Conservation (phyloP, 2,888 invertebrate genomes). For the Lumbricus terrestris region DNA sequence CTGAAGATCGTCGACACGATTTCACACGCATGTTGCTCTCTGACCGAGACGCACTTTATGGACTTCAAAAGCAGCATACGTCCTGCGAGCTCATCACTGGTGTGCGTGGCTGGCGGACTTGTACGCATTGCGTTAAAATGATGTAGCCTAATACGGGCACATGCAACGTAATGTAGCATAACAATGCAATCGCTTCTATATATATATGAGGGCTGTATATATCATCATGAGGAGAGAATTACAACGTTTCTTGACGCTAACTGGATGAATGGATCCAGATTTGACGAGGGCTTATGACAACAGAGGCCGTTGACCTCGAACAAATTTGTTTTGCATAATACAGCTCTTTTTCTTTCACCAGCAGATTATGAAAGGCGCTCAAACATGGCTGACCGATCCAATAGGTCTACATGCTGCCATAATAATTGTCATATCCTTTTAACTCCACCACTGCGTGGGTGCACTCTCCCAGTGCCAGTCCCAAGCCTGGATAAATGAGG, state of each 20-base stretch:
- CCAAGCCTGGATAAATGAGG: too few species aligned
- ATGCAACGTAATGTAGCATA: not conserved
- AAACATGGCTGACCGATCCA: not conserved
- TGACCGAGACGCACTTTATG: not conserved
- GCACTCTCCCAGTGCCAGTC: too few species aligned
- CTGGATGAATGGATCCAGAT: too few species aligned
- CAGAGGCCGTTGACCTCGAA: too few species aligned
- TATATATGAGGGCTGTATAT: too few species aligned
- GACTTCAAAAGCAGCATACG: not conserved
- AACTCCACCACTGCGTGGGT: too few species aligned
- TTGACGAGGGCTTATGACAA: too few species aligned
- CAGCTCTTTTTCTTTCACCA: too few species aligned
- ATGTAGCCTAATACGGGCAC: not conserved
- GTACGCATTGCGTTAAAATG: not conserved
- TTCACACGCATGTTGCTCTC: not conserved
- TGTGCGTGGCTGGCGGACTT: not conserved
- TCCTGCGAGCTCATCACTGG: not conserved
- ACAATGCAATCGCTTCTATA: not conserved
- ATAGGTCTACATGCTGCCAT: too few species aligned
- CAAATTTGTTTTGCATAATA: too few species aligned
- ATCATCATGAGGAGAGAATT: not conserved
- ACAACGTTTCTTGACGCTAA: not conserved
- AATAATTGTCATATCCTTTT: too few species aligned
- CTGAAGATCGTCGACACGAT: not conserved
- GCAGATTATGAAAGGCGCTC: not conserved